Evolutionary conservation across 2,888 invertebrate species (phyloP).

Genomic region (Galerucella nymphaeae): DNA sequence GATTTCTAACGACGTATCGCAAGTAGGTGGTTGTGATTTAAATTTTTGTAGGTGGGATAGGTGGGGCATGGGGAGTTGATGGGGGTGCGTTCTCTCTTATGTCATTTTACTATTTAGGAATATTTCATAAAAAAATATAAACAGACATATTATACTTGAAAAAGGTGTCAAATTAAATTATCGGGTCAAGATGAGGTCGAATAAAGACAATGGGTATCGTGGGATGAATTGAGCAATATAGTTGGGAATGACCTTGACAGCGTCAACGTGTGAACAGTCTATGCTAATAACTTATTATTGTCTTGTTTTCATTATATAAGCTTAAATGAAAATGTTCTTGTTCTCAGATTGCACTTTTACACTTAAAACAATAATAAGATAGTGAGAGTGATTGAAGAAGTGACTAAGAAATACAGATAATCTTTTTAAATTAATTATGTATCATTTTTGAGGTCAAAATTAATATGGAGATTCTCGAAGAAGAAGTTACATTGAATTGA

Average conservation of each 20-base stretch:
- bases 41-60: no score
- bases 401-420: slow-evolving; percentile 33
- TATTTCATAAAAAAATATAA: background rate
- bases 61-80: no score
- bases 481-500: no score
- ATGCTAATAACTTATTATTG: slow-evolving; percentile 54
- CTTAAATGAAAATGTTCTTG: slow-evolving; percentile 42
- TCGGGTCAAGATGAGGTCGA: slow-evolving; percentile 55
- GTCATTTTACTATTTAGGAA: no score
- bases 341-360: slow-evolving; percentile 42
- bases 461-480: background rate
- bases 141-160: slow-evolving; percentile 9
- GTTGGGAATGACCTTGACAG: slow-evolving; percentile 59
- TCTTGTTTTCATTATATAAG: slow-evolving; percentile 45
- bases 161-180: slow-evolving; percentile 34
- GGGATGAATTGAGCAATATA: slow-evolving; percentile 55
- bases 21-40: no score
- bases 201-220: slow-evolving; percentile 51
- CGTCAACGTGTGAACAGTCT: slow-evolving; percentile 58
- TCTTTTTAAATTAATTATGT: slow-evolving; percentile 28
- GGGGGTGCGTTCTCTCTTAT: no score
- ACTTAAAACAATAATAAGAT: slow-evolving; percentile 32
- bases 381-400: slow-evolving; percentile 38
- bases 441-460: slow-evolving; percentile 26
- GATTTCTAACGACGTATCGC: no score